Percentiles rank a stretch among this genome's conserved stretches.
These are phyloP conservation scores for Galbula dea DNA, from an alignment of 2,113 vertebrate species.

Conservation along the genomic window DNA sequence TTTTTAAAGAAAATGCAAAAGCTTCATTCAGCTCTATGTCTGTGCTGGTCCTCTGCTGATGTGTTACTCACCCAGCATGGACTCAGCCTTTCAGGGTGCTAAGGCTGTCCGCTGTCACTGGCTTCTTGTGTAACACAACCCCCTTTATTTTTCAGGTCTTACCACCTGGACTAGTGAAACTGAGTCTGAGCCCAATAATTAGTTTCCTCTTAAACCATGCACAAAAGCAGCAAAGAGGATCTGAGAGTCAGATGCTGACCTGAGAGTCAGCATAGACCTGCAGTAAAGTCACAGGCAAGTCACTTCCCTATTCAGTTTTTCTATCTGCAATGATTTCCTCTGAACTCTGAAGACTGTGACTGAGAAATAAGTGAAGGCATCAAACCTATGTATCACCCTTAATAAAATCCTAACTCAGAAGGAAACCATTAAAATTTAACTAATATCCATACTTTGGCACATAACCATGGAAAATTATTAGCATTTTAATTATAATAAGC, in stretches of 20 bases:
- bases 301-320: neutral
- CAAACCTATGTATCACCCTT: neutral
- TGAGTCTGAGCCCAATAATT: neutral
- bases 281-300: neutral
- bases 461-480: neutral
- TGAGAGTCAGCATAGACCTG: neutral
- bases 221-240: neutral
- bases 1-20: neutral
- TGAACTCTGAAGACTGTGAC: neutral
- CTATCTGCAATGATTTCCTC: neutral
- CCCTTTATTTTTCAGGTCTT: neutral
- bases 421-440: neutral
- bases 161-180: neutral
- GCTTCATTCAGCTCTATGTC: neutral
- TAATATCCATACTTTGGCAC: neutral
- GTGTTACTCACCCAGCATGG: fast-evolving
- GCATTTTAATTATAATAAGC: neutral
- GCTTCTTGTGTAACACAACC: fast-evolving
- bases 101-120: neutral
- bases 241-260: neutral
- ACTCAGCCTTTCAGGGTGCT: neutral
- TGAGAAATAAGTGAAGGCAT: neutral
- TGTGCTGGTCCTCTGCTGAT: neutral
- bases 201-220: neutral
- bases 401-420: neutral